Evolutionary conservation across 2,113 vertebrate species (phyloP).

Genomic region (Mesembrinibis cayennensis): DNA sequence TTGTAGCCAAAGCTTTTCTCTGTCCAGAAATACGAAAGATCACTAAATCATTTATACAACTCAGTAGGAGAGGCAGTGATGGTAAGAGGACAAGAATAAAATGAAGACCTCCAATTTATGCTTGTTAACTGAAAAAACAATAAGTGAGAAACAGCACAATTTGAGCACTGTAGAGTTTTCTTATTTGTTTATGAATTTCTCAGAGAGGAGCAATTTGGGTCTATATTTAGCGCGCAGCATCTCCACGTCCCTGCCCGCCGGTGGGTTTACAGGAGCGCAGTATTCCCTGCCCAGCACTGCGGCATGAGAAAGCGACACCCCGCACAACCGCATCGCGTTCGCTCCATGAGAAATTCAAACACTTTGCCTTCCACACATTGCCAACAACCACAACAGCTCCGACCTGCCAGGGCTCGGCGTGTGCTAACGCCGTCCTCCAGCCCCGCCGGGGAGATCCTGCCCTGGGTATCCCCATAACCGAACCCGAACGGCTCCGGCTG

Average conservation of each 20-base stretch:
- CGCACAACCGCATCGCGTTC: background rate
- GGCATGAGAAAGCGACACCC: background rate
- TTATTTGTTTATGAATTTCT: accelerated
- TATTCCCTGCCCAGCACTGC: background rate
- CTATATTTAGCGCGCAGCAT: background rate
- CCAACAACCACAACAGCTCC: background rate
- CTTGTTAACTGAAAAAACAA: background rate
- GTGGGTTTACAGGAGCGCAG: background rate
- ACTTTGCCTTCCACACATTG: background rate
- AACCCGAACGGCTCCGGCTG: background rate
- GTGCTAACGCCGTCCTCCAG: background rate
- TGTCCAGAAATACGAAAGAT: background rate
- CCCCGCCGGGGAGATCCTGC: background rate
- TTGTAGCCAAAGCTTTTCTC: background rate
- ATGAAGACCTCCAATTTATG: background rate
- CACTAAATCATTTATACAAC: background rate
- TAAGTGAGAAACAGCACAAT: background rate
- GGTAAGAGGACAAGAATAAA: background rate
- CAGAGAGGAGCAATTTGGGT: background rate
- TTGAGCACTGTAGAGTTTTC: background rate
- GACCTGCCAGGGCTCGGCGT: accelerated
- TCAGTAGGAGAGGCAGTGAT: background rate
- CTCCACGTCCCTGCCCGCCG: background rate
- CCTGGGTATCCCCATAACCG: background rate
- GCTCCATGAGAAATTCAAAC: background rate